Evolutionary conservation across 2,888 invertebrate species (phyloP), one percentile per base, ranked within the genome.

Genomic region (Ethmia dodecea): DNA sequence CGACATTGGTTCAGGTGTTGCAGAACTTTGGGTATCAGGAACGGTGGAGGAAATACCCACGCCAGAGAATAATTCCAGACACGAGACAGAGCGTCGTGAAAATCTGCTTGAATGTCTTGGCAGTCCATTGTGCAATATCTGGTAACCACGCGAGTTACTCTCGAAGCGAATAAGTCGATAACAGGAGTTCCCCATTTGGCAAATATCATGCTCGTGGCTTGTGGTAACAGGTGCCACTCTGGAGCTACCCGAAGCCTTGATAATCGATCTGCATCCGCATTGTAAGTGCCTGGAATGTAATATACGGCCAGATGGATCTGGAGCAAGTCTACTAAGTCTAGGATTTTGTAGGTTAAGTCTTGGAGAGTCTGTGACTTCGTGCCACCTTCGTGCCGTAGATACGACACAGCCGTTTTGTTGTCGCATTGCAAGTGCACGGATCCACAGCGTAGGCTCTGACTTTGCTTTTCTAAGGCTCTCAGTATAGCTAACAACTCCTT

Each of bases 21-120:
- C 10, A 55, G 43, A 1, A 61, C 51, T 18, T 41, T 25, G 3
- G 59, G 59, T 1, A 60, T 38, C 5, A 52, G 31, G 5, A 11
- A 28, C 9, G 58, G 63, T 5, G 61, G 62, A 2, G 62, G 59
- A 30, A 62, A 61, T 5, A 59, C 35, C 39, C 60, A 63, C 1
- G 37, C 56, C 13, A 54, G 33, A 0, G 33, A 28, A 22, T 31
- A 55, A 2, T 38, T n/a, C 52, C 56, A 57, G 1, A 2, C 25
- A n/a, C 40, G 44, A 42, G 50, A 50, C 48, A 59, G 56, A 1
- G 56, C 54, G 22, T 55, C 43, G 38, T 2, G 2, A 10, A 14
- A 31, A 3, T 4, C 11, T 1, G 31, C 31, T 6, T 4, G 3
- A 2, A 5, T 2, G 11, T 31, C 31, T 6, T n/a, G n/a, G 16